Evolutionary conservation across 2,888 invertebrate species (phyloP).

Genomic region (Synergus laeviventris): DNA sequence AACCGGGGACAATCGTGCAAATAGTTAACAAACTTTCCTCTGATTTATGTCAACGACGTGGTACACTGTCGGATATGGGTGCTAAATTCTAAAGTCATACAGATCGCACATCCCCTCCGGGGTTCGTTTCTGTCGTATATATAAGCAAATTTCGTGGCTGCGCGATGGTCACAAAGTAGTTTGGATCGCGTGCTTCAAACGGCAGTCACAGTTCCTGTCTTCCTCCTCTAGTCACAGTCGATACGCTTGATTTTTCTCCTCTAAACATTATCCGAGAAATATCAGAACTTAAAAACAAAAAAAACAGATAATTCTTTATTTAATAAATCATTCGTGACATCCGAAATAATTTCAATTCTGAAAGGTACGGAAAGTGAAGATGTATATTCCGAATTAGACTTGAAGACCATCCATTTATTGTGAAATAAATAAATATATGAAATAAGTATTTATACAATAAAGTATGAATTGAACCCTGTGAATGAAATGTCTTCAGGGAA

Average conservation of each 20-base stretch:
- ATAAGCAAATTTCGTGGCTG: slow-evolving; percentile 66
- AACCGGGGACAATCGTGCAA: slow-evolving; percentile 46
- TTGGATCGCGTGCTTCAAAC: slow-evolving; percentile 71
- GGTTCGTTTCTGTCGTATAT: slow-evolving; percentile 59
- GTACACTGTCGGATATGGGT: slow-evolving; percentile 56
- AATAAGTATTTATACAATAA: background rate
- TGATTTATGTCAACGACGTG: slow-evolving; percentile 60
- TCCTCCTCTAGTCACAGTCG: slow-evolving; percentile 60
- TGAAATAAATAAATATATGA: no score
- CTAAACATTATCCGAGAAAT: background rate
- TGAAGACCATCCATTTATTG: no score
- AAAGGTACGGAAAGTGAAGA: background rate
- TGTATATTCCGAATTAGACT: background rate
- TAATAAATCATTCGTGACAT: background rate
- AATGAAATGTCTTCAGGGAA: background rate
- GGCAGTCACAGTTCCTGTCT: slow-evolving; percentile 59
- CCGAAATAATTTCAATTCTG: background rate
- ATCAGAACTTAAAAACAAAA: background rate
- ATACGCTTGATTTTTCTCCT: slow-evolving; percentile 54
- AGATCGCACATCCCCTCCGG: slow-evolving; percentile 64
- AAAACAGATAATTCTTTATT: background rate
- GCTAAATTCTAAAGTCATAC: slow-evolving; percentile 42
- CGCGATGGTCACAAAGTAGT: slow-evolving; percentile 70
- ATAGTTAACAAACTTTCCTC: slow-evolving; percentile 46
- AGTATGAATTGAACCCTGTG: background rate